Evolutionary conservation across 2,888 invertebrate genomes (phyloP).

Genomic region (Hypselothyrea guttata): DNA sequence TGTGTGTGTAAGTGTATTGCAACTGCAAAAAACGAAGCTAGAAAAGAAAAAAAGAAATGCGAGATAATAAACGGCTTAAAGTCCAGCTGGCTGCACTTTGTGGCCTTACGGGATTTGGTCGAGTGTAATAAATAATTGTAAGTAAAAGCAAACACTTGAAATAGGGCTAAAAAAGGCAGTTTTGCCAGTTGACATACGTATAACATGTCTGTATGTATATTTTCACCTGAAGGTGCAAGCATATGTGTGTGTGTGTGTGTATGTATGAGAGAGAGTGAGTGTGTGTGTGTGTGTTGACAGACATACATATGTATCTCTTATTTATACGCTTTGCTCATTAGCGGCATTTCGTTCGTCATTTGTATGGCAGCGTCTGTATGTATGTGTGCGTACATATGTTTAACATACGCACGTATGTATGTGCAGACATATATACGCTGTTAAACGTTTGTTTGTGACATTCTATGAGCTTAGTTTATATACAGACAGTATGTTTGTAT

Average conservation of each 20-base stretch:
- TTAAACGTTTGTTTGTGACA: too few species aligned
- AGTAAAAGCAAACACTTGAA: not conserved
- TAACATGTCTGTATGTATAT: constrained; percentile 13
- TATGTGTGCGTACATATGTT: too few species aligned
- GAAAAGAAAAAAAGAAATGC: constrained; percentile 37
- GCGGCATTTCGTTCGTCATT: constrained; percentile 66
- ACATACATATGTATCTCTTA: constrained; percentile 18
- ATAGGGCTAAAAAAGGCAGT: constrained; percentile 12
- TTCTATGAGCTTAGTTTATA: too few species aligned
- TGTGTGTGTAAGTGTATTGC: constrained; percentile 1
- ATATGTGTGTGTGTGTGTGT: constrained; percentile 1
- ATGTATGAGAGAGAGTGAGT: not conserved
- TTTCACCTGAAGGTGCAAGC: constrained; percentile 31
- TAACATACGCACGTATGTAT: not conserved
- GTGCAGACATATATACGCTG: constrained; percentile 5
- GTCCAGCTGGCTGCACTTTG: not conserved
- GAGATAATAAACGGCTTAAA: not conserved
- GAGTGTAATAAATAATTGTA: too few species aligned
- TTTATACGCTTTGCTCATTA: constrained; percentile 51
- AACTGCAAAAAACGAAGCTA: constrained; percentile 24
- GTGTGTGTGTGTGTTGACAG: too few species aligned
- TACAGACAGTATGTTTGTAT: too few species aligned
- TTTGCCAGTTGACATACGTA: constrained; percentile 15
- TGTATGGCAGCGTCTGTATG: constrained; percentile 36
- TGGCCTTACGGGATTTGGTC: not conserved